Evolutionary conservation across 2,113 vertebrate species (phyloP), one percentile per base, ranked within the genome.

Genomic region (Tyrannus savana): DNA sequence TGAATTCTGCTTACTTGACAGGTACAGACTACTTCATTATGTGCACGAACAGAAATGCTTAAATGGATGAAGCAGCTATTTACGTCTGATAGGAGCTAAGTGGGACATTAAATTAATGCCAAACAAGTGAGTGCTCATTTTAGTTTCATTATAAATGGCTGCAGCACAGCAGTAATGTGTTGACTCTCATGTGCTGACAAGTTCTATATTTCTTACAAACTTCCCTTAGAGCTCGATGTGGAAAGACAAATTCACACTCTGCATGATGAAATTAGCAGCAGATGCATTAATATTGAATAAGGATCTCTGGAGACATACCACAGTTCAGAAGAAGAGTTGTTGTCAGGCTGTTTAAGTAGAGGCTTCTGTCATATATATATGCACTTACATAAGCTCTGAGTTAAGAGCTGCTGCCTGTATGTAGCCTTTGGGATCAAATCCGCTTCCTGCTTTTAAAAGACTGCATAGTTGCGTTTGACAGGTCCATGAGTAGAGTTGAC

Each of bases 101-200:
- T 95, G 88, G 90, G 91, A 97, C 86, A 92, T 96, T 96, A 97
- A 97, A 96, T 97, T 97, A 96, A 97, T 97, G 87, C 93, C 95
- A 97, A 97, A 96, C 82, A 97, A 96, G 87, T 96, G 84, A 95
- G 95, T 95, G 94, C 79, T 87, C 82, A 80, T 97, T 96, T 97
- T 95, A 80, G 69, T 96, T 97, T 96, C 33, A 7, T 94, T 97
- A 91, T 92, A 78, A 90, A 90, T 95, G 88, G 69, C 84, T 96
- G 95, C 83, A 90, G 91, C 63, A 74, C 42, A 86, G 87, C 92
- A 88, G 50, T 94, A 92, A 97, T 95, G 46, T 88, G 50, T 87
- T 91, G 94, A 95, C 89, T 97, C 87, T 97, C 84, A 76, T 82
- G 73, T 92, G 81, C 82, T 88, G 86, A 91, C 76, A 84, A 89